Evolutionary conservation across 1,140 invertebrate species (phyloP), one percentile per base, ranked within the genome.

Genomic region (Apis florea): DNA sequence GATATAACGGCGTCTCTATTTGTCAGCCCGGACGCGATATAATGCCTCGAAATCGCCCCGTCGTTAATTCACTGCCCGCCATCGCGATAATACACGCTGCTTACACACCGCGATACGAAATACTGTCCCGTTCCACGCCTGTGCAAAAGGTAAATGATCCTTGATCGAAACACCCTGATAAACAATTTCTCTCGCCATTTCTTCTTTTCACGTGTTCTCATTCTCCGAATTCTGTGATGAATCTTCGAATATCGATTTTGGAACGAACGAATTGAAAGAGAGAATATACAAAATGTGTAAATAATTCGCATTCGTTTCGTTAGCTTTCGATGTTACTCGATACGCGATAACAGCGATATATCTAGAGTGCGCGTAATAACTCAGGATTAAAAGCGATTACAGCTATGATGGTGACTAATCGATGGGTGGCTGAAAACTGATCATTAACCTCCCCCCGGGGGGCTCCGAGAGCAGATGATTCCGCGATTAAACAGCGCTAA

Each of bases 1-100:
- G 78, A 88, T 87, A 86, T 66, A 84, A 84, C 75, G 70, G 54
- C 70, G 78, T 82, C 85, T 87, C 82, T 85, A 87, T 87, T 87
- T 87, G 85, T 83, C 85, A 86, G 81, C 79, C 31, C 80, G 72
- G 85, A 72, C 85, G 64, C 82, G 56, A 87, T 87, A 84, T 79
- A 87, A 88, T 82, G 79, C 74, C 74, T 74, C 70, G 79, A 82
- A 87, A 87, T 88, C 83, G 86, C 74, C 82, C 75, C 61, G 69
- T 66, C 82, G 74, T 87, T 87, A 85, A 87, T 88, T 84, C 79
- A 84, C 78, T 82, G 79, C 87, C 71, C 82, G 78, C 71, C 67
- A 76, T 87, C 79, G 76, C 83, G 85, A 82, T 72, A 87, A 74
- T 75, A 67, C 31, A 40, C 80, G 26, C 83, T 53, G 64, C 59